Base-by-base conservation (phyloP, 64 coral and sea anemone genomes). In the Actinia equina region DNA sequence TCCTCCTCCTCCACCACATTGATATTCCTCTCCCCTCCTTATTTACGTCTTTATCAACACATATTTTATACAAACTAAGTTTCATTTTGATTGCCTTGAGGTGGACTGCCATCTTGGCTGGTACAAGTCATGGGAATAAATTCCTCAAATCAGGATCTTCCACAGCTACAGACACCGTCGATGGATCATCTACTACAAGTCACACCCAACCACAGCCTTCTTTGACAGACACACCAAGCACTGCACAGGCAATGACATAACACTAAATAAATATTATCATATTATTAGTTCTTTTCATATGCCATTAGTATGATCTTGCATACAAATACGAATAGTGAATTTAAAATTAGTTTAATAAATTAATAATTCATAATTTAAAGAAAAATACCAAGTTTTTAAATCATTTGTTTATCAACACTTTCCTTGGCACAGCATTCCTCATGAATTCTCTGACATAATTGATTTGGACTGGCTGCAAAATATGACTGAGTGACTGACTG, bases 21-120 rank as follows among this genome's bases (percentile, higher is more conserved):
- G 30, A 37, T 0, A 37, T 37, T 37, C 30, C 30, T 37, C 30
- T 37, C 30, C 30, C 30, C 30, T 37, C 30, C 30, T 37, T 1
- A 37, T 37, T 60, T 60, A 3, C 59, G 19, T 49, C 55, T 57
- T 57, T 12, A 13, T 57, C 11, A 13, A 57, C 3, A 11, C 55
- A 57, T 20, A 1, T 65, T 65, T 20, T 65, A 7, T 3, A 5
- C 7, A 65, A 65, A 11, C 59, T 60, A 65, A 6, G 0, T 10
- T 25, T 65, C 9, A 4, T 65, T 23, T 25, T 65, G 19, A 22
- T 64, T n/a, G 0, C 20, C 18, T 64, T 52, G 19, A 93, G 91
- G 94, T 93, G 17, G 94, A 93, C 10, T 85, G 94, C 90, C 16
- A 96, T 96, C 61, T 96, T 96, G 44, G 94, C 94, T 22, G 94